These are phyloP conservation scores for Leptonema lineaticorne DNA, from an alignment of 1,140 invertebrate genomes.

Conservation along the genomic window DNA sequence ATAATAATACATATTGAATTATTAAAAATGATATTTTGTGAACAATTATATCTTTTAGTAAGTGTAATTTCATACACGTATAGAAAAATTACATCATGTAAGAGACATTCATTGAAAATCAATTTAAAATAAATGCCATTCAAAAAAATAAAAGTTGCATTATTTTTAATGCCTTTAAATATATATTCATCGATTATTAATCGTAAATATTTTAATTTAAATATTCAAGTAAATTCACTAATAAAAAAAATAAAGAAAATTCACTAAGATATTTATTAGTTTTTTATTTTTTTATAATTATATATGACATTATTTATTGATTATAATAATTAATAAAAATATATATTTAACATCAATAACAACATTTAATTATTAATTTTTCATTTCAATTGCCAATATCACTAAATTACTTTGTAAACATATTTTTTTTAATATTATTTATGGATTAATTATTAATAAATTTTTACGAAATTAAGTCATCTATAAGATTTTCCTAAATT, in stretches of 20 bases:
- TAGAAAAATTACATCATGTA: conserved; percentile 10
- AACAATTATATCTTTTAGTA: conserved; percentile 30
- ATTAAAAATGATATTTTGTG: conserved; percentile 29
- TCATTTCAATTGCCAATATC: not conserved
- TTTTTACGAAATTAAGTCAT: too few relatives aligned
- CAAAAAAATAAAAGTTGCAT: not conserved
- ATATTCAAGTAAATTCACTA: not conserved
- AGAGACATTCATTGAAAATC: conserved; percentile 20
- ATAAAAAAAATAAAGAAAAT: not conserved
- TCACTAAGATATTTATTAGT: too few relatives aligned
- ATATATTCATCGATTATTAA: too few relatives aligned
- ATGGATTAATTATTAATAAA: not conserved
- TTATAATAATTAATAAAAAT: not conserved
- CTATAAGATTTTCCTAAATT: conserved; percentile 11
- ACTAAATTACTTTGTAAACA: not conserved
- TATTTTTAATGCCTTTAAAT: too few relatives aligned
- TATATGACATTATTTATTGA: not conserved
- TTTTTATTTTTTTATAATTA: not conserved
- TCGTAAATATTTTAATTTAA: too few relatives aligned
- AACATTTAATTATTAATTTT: too few relatives aligned
- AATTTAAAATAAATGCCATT: conserved; percentile 24
- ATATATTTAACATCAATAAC: too few relatives aligned
- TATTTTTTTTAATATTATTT: not conserved
- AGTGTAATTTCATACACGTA: conserved; percentile 23
- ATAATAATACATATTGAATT: conserved; percentile 12